Percentiles rank a stretch among this genome's conserved stretches.
These are phyloP conservation scores for Trogon surrucura DNA, from an alignment of 2,113 vertebrate species.

Conservation along the genomic window DNA sequence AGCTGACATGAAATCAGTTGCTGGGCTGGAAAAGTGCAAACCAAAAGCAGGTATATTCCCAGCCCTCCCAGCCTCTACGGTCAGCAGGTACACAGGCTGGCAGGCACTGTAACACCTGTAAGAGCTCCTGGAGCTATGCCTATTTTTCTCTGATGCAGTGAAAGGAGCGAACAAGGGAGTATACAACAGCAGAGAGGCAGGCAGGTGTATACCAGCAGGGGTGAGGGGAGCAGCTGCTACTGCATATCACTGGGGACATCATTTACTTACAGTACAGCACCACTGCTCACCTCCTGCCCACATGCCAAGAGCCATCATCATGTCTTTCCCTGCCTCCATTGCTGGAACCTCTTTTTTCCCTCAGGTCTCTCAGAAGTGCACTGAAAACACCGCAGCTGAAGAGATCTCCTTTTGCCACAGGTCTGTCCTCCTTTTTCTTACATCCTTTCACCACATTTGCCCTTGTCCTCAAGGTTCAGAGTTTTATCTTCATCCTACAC, in stretches of 20 bases:
- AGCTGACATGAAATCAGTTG: background rate
- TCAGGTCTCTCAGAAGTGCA: background rate
- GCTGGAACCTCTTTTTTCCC: background rate
- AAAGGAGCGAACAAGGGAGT: background rate
- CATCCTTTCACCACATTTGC: background rate
- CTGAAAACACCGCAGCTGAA: background rate
- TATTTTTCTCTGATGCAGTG: background rate
- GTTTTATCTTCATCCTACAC: background rate
- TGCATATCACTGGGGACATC: background rate
- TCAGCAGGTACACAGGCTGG: background rate
- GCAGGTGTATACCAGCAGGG: background rate
- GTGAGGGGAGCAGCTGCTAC: conserved; percentile 26
- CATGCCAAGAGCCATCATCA: background rate
- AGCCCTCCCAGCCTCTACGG: background rate
- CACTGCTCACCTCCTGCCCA: background rate
- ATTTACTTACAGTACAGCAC: conserved; percentile 1
- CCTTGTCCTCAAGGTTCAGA: background rate
- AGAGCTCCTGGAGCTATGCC: background rate
- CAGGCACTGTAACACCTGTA: background rate
- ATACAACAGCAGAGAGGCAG: background rate
- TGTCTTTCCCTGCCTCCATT: background rate
- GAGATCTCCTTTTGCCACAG: background rate
- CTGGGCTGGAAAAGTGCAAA: background rate
- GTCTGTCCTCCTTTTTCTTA: background rate
- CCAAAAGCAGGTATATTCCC: background rate